Base-by-base conservation (phyloP, 1,140 invertebrate species). In the Zaprionus ornatus region DNA sequence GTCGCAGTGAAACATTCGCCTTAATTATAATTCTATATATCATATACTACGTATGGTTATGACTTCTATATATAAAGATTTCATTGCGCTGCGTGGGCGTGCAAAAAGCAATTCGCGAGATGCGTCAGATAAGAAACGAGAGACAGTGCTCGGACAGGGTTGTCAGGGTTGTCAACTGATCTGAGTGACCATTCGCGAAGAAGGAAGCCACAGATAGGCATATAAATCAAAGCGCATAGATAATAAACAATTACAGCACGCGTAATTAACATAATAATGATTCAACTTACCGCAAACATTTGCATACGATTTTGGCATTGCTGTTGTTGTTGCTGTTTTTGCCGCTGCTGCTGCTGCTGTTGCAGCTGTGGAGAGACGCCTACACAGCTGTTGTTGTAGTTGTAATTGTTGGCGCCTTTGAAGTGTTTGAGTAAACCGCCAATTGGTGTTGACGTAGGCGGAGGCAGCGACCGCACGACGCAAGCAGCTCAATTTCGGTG, bases 331-430 rank as follows among this genome's bases (percentile, higher is more conserved):
- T 40, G 55, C 37, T 60, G 54, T 59, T 56, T 54, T 68, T 68
- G 25, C 40, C 12, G 57, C 21, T 57, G 32, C 13, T 66, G 55
- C 15, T 57, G 55, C 45, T 37, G 77, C 77, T 67, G 61, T 19
- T 72, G 79, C 69, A 73, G 69, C 71, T 80, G 72, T 52, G 52
- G 42, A 42, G 19, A 52, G 37, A 73, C 81, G 73, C 85, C 82
- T 55, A 72, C 74, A 82, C 68, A 35, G 54, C n/a, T 62, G 68
- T 54, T 74, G 78, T 52, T 52, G 66, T 56, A 75, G 79, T 60
- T 79, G 71, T 62, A 64, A 68, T 52, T 77, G 82, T 87, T 79
- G 85, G 81, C 85, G 81, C 82, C 85, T 84, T 87, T 90, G 85
- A 90, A 90, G 79, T 80, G 69, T 68, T 63, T 79, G 79, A 65